These are phyloP conservation scores for Mesorhabditis belari DNA, from an alignment of 2,888 invertebrate genomes.

Conservation along the genomic window DNA sequence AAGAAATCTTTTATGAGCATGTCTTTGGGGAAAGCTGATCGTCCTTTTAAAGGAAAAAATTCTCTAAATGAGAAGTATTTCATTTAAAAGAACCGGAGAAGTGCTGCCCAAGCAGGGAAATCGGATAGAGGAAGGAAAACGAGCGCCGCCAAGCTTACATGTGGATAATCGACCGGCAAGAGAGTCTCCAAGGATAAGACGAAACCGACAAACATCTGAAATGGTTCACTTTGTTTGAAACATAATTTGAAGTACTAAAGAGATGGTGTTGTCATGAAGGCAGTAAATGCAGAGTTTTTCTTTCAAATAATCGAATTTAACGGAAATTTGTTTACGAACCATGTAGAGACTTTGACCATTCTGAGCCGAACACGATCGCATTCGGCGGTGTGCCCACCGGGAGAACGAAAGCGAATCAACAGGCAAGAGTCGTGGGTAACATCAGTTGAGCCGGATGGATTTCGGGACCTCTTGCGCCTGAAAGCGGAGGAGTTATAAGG, in stretches of 20 bases:
- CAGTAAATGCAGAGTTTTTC: too few species aligned
- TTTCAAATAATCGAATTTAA: too few species aligned
- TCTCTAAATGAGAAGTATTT: too few species aligned
- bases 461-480: slow-evolving; percentile 38
- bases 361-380: slow-evolving; percentile 65
- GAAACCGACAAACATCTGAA: slow-evolving; percentile 26
- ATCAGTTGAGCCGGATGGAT: slow-evolving; percentile 29
- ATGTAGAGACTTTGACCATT: slow-evolving; percentile 40
- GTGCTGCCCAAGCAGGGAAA: slow-evolving; percentile 18
- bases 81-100: too few species aligned
- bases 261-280: too few species aligned
- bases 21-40: too few species aligned
- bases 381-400: slow-evolving; percentile 80
- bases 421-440: slow-evolving; percentile 63
- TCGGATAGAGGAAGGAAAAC: slow-evolving; percentile 18
- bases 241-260: neutral
- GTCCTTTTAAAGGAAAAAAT: too few species aligned
- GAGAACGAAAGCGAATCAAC: slow-evolving; percentile 57
- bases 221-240: neutral
- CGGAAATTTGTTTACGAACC: slow-evolving; percentile 27
- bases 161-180: slow-evolving; percentile 23
- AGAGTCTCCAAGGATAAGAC: slow-evolving; percentile 23
- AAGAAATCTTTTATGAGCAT: too few species aligned
- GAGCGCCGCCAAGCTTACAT: slow-evolving; percentile 26
- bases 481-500: neutral